Evolutionary conservation across 2,797 vertebrate genomes (phyloP).

Genomic region (Lindbergichthys nudifrons): DNA sequence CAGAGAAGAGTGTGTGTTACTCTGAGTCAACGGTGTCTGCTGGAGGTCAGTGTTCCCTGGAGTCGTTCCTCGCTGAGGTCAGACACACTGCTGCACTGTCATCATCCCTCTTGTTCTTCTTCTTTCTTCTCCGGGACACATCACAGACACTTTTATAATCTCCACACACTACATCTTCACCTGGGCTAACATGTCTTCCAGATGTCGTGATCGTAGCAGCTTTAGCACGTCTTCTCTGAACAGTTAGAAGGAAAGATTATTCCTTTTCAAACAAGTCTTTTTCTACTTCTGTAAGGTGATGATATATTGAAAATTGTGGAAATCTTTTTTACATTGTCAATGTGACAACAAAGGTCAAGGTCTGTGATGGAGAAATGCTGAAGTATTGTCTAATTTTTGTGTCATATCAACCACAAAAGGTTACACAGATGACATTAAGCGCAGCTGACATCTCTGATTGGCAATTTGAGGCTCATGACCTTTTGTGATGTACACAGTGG

Average conservation of each 20-base stretch:
- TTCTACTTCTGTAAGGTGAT: conserved; percentile 27
- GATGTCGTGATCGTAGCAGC: conserved; percentile 67
- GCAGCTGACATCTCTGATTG: conserved; percentile 79
- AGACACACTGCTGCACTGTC: conserved; percentile 61
- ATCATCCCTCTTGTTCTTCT: conserved; percentile 70
- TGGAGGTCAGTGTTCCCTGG: conserved; percentile 68
- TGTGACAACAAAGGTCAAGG: conserved; percentile 82
- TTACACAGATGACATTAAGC: conserved; percentile 86
- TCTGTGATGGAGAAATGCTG: conserved; percentile 71
- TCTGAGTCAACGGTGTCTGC: conserved; percentile 36
- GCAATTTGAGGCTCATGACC: conserved; percentile 80
- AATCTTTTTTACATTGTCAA: conserved; percentile 61
- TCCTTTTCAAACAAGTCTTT: conserved; percentile 37
- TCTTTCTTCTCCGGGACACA: conserved; percentile 55
- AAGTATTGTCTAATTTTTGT: conserved; percentile 69
- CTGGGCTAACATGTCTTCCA: conserved; percentile 70
- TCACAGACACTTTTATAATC: conserved; percentile 60
- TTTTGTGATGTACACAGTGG: conserved; percentile 69
- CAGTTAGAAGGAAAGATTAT: not conserved
- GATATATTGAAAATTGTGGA: conserved; percentile 61
- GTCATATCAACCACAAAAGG: conserved; percentile 82
- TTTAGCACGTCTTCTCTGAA: conserved; percentile 4
- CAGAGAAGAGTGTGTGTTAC: not conserved
- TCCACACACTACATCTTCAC: conserved; percentile 46
- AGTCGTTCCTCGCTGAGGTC: conserved; percentile 70